Conservation (phyloP, 2,797 vertebrate genomes). For the Podarcis lilfordi region DNA sequence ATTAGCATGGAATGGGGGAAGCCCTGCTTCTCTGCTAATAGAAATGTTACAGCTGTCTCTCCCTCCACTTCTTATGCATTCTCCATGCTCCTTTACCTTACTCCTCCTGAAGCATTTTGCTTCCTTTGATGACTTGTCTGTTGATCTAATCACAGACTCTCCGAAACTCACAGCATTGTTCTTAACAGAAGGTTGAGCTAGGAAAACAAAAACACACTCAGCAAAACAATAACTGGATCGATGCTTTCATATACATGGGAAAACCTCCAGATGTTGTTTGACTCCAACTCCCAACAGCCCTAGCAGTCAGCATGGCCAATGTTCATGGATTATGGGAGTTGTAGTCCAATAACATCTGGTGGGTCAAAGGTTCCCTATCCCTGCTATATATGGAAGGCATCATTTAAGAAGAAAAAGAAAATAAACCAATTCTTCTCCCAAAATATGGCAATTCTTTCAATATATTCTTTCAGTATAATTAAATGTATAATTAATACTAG, state of each 20-base stretch:
- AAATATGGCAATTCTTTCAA: not conserved
- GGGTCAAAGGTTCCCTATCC: not conserved
- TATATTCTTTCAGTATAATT: slow-evolving; percentile 14
- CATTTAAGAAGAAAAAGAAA: not conserved
- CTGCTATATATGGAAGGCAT: not conserved
- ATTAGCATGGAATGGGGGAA: not conserved
- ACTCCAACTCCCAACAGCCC: not conserved
- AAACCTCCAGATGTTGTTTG: not conserved
- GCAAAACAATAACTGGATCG: not conserved
- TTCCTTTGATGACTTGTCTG: slow-evolving; percentile 58
- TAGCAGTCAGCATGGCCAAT: not conserved
- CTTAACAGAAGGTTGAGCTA: slow-evolving; percentile 62
- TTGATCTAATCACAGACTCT: slow-evolving; percentile 38
- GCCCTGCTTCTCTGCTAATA: not conserved
- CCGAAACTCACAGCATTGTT: slow-evolving; percentile 12
- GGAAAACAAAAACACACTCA: slow-evolving; percentile 1
- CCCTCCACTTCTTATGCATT: not conserved
- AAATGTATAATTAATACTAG: not conserved
- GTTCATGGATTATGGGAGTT: not conserved
- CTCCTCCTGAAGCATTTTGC: slow-evolving; percentile 77
- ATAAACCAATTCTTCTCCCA: not conserved
- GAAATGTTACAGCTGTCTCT: not conserved
- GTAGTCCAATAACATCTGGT: not conserved
- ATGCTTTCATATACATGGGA: not conserved
- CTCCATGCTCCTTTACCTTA: slow-evolving; percentile 74